These are phyloP conservation scores for Drosophila villosipedis DNA, from an alignment of 2,888 invertebrate genomes.

Conservation along the genomic window DNA sequence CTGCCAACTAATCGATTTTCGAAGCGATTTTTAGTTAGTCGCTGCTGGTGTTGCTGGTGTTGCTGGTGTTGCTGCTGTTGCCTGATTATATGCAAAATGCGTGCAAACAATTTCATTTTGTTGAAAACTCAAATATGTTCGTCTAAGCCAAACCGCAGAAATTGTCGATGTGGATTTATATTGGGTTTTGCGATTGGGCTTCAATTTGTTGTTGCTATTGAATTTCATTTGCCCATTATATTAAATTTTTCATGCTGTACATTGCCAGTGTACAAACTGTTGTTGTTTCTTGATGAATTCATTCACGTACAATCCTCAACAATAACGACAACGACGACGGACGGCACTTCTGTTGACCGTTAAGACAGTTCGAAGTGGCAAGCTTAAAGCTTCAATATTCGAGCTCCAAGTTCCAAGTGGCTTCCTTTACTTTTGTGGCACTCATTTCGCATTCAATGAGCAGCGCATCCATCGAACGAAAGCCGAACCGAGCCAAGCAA, in stretches of 20 bases:
- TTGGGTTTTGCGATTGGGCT: constrained; percentile 42
- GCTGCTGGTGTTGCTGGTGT: constrained; percentile 45
- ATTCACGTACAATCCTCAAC: constrained; percentile 68
- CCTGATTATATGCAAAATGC: constrained; percentile 70
- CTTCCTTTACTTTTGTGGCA: constrained; percentile 54
- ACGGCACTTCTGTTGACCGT: constrained; percentile 71
- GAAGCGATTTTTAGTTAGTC: constrained; percentile 61
- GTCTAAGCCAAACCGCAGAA: constrained; percentile 56
- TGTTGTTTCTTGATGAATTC: constrained; percentile 64
- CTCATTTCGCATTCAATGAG: constrained; percentile 77
- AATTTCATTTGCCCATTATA: constrained; percentile 77
- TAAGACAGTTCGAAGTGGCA: constrained; percentile 58
- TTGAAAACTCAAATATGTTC: constrained; percentile 63
- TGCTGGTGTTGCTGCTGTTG: constrained; percentile 39
- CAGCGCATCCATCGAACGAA: constrained; percentile 79
- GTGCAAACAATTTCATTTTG: constrained; percentile 72
- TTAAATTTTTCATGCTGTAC: constrained; percentile 70
- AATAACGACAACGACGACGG: constrained; percentile 39
- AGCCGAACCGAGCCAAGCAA: constrained; percentile 66
- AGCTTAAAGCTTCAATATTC: constrained; percentile 24
- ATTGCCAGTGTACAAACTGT: constrained; percentile 32
- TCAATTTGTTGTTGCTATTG: constrained; percentile 44
- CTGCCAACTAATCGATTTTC: constrained; percentile 74
- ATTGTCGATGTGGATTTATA: constrained; percentile 51
- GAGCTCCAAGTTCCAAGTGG: constrained; percentile 48